Evolutionary conservation across 1,140 invertebrate genomes (phyloP), one percentile per base, ranked within the genome.

Genomic region (Dufourea novaeangliae): DNA sequence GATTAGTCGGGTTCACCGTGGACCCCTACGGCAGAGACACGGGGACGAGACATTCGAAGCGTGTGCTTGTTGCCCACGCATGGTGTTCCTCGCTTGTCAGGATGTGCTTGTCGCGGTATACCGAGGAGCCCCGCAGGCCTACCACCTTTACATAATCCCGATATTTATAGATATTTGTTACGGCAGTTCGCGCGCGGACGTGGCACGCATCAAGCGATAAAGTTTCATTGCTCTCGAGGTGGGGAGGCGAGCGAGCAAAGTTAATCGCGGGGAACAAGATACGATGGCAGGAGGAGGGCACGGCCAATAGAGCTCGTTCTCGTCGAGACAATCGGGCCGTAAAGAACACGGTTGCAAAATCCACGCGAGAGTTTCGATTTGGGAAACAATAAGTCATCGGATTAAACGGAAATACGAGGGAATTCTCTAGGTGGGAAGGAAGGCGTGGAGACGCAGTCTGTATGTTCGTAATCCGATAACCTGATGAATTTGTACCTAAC

Each of bases 1-100:
- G 89, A 90, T 90, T 89, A 90, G 83, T 75, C 76, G 84, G 81
- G 80, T 84, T 86, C 71, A 81, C n/a, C 63, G 83, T 78, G 79
- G 74, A 81, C 72, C 66, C 76, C 25, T 29, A 76, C 56, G 44
- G 80, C 77, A 77, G 78, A 84, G 72, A 76, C 80, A 84, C 79
- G 88, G 82, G 82, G 8, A 17, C 20, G 46, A 84, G 80, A 69
- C 79, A 82, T 78, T 77, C 73, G 84, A 39, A 86, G 81, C 82
- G 83, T 81, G 84, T 17, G 17, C 17, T 3, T 20, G 20, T 50
- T 80, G 87, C 86, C 85, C 86, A 87, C 86, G 86, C 84, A 83
- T 12, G 64, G 66, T 44, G 59, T 71, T 44, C 66, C 71, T 56
- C 37, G 29, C 41, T 50, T 52, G 63, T 69, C 57, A 61, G 64